Percentiles rank a stretch among this genome's conserved stretches.
Evolutionary conservation across 2,888 invertebrate species (phyloP).

Genomic region (Dilophus febrilis): DNA sequence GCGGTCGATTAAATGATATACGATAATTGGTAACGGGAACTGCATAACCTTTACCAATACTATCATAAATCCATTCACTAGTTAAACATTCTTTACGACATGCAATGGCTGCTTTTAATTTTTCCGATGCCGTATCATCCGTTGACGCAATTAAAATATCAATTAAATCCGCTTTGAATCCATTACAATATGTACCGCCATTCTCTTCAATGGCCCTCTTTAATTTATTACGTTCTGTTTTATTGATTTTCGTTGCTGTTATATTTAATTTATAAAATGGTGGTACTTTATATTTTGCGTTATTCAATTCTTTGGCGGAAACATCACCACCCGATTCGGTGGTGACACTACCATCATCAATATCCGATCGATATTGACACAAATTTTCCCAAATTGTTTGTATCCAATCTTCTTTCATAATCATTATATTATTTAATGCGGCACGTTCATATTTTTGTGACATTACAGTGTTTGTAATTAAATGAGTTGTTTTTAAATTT

Average conservation of each 20-base stretch:
- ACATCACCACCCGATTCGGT: background rate
- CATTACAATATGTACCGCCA: conserved; percentile 45
- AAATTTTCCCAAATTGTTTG: conserved; percentile 52
- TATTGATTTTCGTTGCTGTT: conserved; percentile 11
- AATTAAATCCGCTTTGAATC: conserved; percentile 18
- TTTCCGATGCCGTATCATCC: conserved; percentile 22
- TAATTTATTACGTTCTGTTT: conserved; percentile 30
- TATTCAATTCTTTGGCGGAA: background rate
- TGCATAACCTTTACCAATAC: conserved; percentile 44
- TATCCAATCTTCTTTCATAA: conserved; percentile 59
- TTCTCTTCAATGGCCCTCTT: conserved; percentile 51
- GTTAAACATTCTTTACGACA: conserved; percentile 37
- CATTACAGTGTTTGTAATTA: no score
- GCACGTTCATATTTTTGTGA: background rate
- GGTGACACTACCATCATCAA: conserved; percentile 23
- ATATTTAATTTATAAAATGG: background rate
- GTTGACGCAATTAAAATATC: conserved; percentile 27
- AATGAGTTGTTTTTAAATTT: no score
- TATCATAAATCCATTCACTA: conserved; percentile 55
- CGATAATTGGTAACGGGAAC: conserved; percentile 35
- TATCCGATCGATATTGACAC: conserved; percentile 40
- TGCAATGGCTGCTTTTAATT: conserved; percentile 25
- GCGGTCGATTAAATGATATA: background rate
- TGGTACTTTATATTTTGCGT: background rate
- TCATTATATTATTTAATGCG: conserved; percentile 29